phyloP scores from a whole-genome alignment of 2,888 invertebrate species.

The Calameuta idolon region DNA sequence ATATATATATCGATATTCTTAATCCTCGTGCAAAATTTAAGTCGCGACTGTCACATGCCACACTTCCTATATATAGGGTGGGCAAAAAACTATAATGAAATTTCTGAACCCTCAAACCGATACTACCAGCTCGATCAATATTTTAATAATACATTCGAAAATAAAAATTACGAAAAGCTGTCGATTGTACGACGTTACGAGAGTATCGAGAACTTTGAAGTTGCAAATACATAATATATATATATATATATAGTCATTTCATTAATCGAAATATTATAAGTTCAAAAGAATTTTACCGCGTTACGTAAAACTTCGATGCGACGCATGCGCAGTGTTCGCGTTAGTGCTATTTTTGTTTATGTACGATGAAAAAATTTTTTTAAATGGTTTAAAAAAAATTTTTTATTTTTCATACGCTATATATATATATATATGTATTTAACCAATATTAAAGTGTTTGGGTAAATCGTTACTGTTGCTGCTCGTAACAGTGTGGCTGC shows the following conservation, averaged over 20 bases:
- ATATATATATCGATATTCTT: neutral
- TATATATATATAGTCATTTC: neutral
- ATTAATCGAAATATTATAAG: neutral
- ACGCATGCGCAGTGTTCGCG: too few species aligned
- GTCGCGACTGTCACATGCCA: too few species aligned
- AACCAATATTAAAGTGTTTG: slow-evolving; percentile 2
- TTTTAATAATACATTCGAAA: neutral
- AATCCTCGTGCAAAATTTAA: neutral
- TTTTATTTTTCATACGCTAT: neutral
- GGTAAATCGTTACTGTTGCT: slow-evolving; percentile 14
- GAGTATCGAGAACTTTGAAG: neutral
- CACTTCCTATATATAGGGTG: neutral
- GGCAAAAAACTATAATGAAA: neutral
- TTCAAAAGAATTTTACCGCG: too few species aligned
- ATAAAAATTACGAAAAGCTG: neutral
- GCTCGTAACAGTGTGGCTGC: slow-evolving; percentile 12
- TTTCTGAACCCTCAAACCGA: neutral
- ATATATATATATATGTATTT: slow-evolving; percentile 8
- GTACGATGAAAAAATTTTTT: too few species aligned
- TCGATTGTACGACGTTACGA: neutral
- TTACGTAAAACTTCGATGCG: too few species aligned
- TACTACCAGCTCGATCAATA: neutral
- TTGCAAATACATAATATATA: neutral
- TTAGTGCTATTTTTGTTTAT: too few species aligned
- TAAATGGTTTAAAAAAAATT: too few species aligned